Base-by-base conservation (phyloP, 2,797 vertebrate genomes). In the Danio kyathit region DNA sequence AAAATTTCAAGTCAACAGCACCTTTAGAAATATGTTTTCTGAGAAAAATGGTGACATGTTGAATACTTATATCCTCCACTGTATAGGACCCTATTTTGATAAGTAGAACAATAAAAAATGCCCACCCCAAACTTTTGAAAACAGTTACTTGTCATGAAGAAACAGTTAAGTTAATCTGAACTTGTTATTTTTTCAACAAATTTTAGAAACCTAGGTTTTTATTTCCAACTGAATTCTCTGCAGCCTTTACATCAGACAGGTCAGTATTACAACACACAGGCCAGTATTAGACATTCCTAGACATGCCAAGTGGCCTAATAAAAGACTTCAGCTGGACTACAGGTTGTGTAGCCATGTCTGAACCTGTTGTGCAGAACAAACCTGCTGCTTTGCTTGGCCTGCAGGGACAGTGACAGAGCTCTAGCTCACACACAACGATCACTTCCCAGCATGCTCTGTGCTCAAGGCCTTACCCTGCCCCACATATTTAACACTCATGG, bases 301-400 rank as follows among this genome's bases (percentile, higher is more conserved):
- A 51, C 59, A 40, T 40, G 29, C 38, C 76, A 49, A 51, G 11
- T 51, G 44, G 56, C 52, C 56, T 79, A 61, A 52, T 72, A 63
- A 63, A 67, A 79, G 57, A 8, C 1, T 79, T 41, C 14, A 29
- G 10, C n/a, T n/a, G 14, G 9, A 72, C 77, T 61, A 64, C 48
- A 64, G 59, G 59, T 70, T 44, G 48, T 2, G 38, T 59, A 1
- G 29, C 29, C 49, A 52, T 52, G 49, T 52, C 60, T 84, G 52
- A 79, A 57, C 71, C 70, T 74, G 67, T 61, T 80, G 72, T 74
- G 29, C 49, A 80, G 64, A 76, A 51, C 79, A 79, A 8, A 73
- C 54, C 74, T 70, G 67, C 72, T 71, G 46, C 57, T 72, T 49
- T 83, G 75, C 71, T 73, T 79, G 81, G 76, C 79, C 83, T 85